Evolutionary conservation across 1,140 invertebrate species (phyloP), one percentile per base, ranked within the genome.

Genomic region (Lethocerus indicus): DNA sequence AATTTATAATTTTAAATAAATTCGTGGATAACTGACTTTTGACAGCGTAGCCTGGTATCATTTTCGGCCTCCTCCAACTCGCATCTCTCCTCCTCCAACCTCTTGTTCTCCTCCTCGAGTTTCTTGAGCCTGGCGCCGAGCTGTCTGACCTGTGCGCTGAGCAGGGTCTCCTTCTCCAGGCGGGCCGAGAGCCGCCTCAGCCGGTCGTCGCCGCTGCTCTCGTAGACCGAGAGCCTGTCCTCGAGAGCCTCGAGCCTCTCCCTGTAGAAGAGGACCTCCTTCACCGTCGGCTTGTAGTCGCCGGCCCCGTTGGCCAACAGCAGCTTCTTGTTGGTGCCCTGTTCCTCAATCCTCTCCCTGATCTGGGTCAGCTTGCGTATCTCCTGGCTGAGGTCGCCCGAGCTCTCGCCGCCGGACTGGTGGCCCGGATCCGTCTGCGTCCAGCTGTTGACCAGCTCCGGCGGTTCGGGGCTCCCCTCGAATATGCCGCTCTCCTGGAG

Each of bases 401-500:
- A 32, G 7, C 40, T 37, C 20, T 55, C 53, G 6, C 39, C 28
- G 3, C 43, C 28, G 7, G 36, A 39, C 20, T 55, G 51, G 6
- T 39, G 27, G 3, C 43, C 28, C 14, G 40, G 45, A 24, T 64
- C 59, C 1, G 63, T 66, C 52, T 65, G 63, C 3, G 63, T 64
- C 7, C 54, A 44, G 37, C 54, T 50, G 35, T 55, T 57, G 18
- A 43, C 39, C 1, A 53, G 49, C n/a, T 61, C 60, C 24, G 49
- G 35, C n/a, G n/a, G n/a, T n/a, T n/a, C n/a, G n/a, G n/a, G n/a
- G n/a, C n/a, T n/a, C 21, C 60, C 61, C 35, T 68, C 67, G 55
- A 67, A 69, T 43, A 69, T 68, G 6, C 67, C 67, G 54, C 66
- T 68, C 51, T 69, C 67, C 53, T 69, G 66, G 21, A 69, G 46